Evolutionary conservation across 2,113 vertebrate species (phyloP).

Genomic region (Caloenas nicobarica): DNA sequence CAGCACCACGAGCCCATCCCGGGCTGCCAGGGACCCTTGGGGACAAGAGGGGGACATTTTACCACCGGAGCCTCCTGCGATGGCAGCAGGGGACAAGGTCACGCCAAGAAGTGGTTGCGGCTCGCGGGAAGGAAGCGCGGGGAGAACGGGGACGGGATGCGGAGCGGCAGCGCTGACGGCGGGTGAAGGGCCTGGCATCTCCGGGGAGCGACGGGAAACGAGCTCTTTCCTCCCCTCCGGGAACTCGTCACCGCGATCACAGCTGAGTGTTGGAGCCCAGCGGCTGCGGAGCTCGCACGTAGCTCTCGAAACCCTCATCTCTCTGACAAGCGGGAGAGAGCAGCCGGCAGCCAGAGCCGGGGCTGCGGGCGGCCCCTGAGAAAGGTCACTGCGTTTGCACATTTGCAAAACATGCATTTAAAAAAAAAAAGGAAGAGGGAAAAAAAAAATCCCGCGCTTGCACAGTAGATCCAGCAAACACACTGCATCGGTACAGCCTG

Average conservation of each 20-base stretch:
- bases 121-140: too few relatives aligned
- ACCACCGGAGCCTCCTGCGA: background rate
- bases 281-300: background rate
- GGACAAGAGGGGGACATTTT: background rate
- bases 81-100: background rate
- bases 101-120: background rate
- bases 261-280: background rate
- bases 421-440: background rate
- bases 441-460: rapidly evolving
- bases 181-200: background rate
- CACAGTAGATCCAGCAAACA: rapidly evolving
- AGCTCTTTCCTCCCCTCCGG: background rate
- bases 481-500: rapidly evolving
- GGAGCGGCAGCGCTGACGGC: background rate
- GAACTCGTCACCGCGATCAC: background rate
- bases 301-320: background rate
- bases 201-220: background rate
- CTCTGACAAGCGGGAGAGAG: background rate
- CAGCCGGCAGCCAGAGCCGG: background rate
- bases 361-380: background rate
- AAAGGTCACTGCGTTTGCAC: slow-evolving; percentile 38
- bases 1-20: rapidly evolving
- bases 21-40: background rate
- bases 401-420: background rate
- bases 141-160: background rate